Evolutionary conservation across 2,888 invertebrate species (phyloP), one percentile per base, ranked within the genome.

Genomic region (Eupsilia transversa): DNA sequence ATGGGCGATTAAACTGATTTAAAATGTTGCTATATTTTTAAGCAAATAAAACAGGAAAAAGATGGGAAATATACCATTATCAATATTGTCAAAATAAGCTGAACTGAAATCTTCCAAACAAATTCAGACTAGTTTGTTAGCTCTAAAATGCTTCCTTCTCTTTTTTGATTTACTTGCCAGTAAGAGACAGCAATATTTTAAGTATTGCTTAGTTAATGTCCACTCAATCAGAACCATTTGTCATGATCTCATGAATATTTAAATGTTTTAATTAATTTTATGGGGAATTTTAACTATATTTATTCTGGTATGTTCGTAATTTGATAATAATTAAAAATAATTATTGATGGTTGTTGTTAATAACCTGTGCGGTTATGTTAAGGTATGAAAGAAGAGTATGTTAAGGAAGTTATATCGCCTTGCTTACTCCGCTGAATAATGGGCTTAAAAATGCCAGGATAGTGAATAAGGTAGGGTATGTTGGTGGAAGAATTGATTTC

Each of bases 201-300:
- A 20, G 17, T 59, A 43, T 52, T n/a, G 14, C 59, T 60, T 17
- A 57, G n/a, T 33, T 56, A 14, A 12, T 46, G 20, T 17, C 38
- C 30, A 63, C n/a, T 38, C 17, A 17, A 57, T 60, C 35, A 52
- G 49, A 30, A 59, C n/a, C 46, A 38, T 57, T 27, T 33, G 3
- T 49, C 30, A 78, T 20, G 35, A 30, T 49, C 20, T 46, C 38
- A 38, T 77, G 10, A 12, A 23, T 14, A 33, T 69, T 54, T 77
- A 5, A 33, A 33, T 43, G n/a, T 54, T 59, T 30, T 30, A 17
- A 41, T 2, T 3, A 27, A 30, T 74, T 75, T 72, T 74, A 66
- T 73, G 71, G 77, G 23, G 77, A 73, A 83, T 77, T 71, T 84
- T 70, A 72, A 80, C 23, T 52, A 49, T 9, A 67, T 46, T 17